Evolutionary conservation across 2,113 vertebrate genomes (phyloP), one percentile per base, ranked within the genome.

Genomic region (Chloropsis hardwickii): DNA sequence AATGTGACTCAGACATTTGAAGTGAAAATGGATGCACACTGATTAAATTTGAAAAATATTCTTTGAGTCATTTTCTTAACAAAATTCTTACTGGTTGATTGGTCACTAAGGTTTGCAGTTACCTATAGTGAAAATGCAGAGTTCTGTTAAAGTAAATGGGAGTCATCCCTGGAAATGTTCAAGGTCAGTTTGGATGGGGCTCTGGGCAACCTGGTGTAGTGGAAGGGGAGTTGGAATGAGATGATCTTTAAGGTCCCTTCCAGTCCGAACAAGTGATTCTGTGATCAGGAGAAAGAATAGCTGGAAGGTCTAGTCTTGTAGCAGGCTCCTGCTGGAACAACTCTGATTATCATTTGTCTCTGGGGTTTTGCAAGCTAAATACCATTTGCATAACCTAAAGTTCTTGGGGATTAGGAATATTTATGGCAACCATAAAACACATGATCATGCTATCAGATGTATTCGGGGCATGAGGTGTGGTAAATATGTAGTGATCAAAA

Each of bases 1-100:
- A 88, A 70, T 23, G 13, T 93, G 88, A 86, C 54, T 95, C 85
- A 94, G 85, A 23, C 28, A 67, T 88, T 91, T 93, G 56, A 90
- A 66, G 35, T 86, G 44, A 73, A 92, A 90, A 69, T 25, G 29
- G 50, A 56, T 85, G 28, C 74, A 51, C 0, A 1, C 48, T 83
- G 85, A 76, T 88, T 82, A 70, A 73, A 70, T 61, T 65, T 54
- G 64, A 73, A 79, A 92, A 90, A 60, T 15, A 15, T 10, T 37
- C 51, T 71, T 58, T 39, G 5, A 58, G n/a, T 39, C 3, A 69
- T 57, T 60, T 88, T 61, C 14, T 47, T 12, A 9, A 57, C 57
- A 76, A 20, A 39, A 4, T 8, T 15, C 6, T n/a, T 71, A 18
- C 15, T 76, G 10, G 42, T 95, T 77, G 50, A 73, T 70, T 90